phyloP scores from a whole-genome alignment of 1,140 invertebrate species.

The Melipona quadrifasciata region DNA sequence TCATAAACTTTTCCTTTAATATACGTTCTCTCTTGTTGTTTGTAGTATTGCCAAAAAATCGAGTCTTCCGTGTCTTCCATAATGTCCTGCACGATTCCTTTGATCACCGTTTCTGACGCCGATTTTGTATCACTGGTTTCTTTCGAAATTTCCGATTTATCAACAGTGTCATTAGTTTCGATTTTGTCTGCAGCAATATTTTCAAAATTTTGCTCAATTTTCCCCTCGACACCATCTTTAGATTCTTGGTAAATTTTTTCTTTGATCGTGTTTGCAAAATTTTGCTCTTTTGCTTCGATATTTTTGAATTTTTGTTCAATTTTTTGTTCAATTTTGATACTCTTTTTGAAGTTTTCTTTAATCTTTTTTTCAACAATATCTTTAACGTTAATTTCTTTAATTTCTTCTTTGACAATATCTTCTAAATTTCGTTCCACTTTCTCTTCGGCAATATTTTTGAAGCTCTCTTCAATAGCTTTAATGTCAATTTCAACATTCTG shows the following conservation, averaged over 20 bases:
- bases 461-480: background rate
- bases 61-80: slow-evolving; percentile 41
- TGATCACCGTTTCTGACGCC: background rate
- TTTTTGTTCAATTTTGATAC: background rate
- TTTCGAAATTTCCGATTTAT: background rate
- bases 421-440: background rate
- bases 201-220: background rate
- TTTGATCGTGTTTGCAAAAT: background rate
- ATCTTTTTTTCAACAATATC: background rate
- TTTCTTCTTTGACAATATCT: background rate
- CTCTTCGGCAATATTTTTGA: background rate
- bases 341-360: background rate
- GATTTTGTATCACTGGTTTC: background rate
- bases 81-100: slow-evolving; percentile 8
- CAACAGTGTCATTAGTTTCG: background rate
- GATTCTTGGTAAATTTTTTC: background rate
- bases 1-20: slow-evolving; percentile 72
- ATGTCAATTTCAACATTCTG: too few species aligned
- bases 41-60: slow-evolving; percentile 7
- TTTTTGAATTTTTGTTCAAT: background rate
- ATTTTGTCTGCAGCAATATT: background rate
- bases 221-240: background rate
- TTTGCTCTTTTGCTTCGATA: background rate
- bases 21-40: slow-evolving; percentile 39
- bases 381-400: background rate